A percentile compares a stretch with the other conserved stretches of the same genome.
Conservation (phyloP, 2,113 vertebrate genomes). For the Xiphorhynchus elegans region DNA sequence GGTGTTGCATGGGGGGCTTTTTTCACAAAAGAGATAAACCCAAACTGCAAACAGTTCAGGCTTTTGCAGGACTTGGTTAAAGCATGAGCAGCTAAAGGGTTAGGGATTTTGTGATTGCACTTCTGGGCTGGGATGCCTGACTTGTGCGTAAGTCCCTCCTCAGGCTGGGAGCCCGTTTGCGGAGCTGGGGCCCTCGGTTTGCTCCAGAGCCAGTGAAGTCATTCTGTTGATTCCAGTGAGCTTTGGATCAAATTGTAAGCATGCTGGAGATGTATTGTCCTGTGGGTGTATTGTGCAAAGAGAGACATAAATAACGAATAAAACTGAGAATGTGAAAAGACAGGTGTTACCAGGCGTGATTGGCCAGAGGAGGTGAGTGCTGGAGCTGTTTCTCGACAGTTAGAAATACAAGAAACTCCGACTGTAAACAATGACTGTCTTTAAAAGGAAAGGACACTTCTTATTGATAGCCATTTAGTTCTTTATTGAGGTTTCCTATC, state of each 20-base stretch:
- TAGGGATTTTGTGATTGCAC: slow-evolving; percentile 21
- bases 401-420: not conserved
- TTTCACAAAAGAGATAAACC: not conserved
- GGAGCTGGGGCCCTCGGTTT: not conserved
- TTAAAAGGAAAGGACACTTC: slow-evolving; percentile 5
- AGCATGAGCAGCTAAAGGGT: slow-evolving; percentile 33
- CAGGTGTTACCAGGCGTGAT: slow-evolving; percentile 40
- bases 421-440: not conserved
- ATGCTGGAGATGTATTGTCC: slow-evolving; percentile 33
- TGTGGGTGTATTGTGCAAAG: slow-evolving; percentile 26
- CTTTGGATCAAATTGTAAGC: slow-evolving; percentile 36
- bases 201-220: slow-evolving; percentile 56
- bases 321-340: not conserved
- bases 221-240: slow-evolving; percentile 46
- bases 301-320: slow-evolving; percentile 35
- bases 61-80: not conserved
- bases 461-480: not conserved
- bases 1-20: not conserved
- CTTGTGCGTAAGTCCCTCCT: slow-evolving; percentile 46
- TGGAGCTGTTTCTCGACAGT: not conserved
- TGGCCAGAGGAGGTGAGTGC: not conserved
- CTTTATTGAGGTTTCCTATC: slow-evolving; percentile 17
- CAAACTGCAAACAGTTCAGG: not conserved
- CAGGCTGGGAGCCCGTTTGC: slow-evolving; percentile 24
- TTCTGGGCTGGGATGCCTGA: slow-evolving; percentile 60